phyloP scores from a whole-genome alignment of 92 coral and sea anemone genomes.

The Blastomussa wellsi region DNA sequence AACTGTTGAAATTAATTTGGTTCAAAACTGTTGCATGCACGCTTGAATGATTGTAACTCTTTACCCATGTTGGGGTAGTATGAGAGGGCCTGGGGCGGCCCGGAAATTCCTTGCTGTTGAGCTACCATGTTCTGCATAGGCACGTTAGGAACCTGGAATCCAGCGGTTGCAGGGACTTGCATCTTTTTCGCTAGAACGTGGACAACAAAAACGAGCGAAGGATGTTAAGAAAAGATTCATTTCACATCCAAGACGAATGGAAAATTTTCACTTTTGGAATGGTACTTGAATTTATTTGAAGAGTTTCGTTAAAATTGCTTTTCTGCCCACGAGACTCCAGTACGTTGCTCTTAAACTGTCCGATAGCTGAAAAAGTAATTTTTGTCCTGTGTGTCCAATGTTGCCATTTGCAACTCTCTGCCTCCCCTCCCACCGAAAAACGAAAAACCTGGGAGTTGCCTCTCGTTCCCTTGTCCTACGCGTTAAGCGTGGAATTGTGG shows the following conservation, averaged over 20 bases:
- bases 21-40: not conserved
- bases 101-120: conserved; percentile 49
- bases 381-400: too few relatives aligned
- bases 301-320: not conserved
- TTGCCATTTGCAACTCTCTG: too few relatives aligned
- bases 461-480: too few relatives aligned
- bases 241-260: not conserved
- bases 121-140: conserved; percentile 6
- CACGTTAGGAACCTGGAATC: conserved; percentile 20
- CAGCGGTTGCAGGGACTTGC: conserved; percentile 35
- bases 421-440: too few relatives aligned
- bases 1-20: not conserved
- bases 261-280: not conserved
- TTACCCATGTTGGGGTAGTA: conserved; percentile 68
- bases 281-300: not conserved
- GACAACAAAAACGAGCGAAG: not conserved
- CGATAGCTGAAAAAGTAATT: too few relatives aligned
- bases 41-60: not conserved
- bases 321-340: not conserved
- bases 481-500: too few relatives aligned
- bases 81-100: conserved; percentile 50
- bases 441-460: too few relatives aligned
- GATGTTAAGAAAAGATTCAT: not conserved
- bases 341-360: not conserved
- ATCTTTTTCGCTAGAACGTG: conserved; percentile 47